A percentile compares a stretch with the other conserved stretches of the same genome.
These are phyloP conservation scores for Sorex maritimensis DNA, from an alignment of 2,797 vertebrate genomes.

Conservation along the genomic window DNA sequence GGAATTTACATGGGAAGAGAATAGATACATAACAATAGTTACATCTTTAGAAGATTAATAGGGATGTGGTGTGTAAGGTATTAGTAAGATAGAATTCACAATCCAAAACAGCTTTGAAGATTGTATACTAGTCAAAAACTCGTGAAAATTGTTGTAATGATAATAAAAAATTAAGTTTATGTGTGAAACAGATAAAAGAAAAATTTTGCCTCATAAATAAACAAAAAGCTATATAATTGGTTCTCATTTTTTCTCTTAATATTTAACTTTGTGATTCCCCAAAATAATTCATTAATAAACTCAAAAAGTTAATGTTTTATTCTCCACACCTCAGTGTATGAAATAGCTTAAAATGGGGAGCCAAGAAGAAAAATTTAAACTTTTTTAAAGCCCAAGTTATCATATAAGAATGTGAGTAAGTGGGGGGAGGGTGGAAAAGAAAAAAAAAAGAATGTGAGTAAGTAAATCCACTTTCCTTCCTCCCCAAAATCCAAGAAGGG, in stretches of 20 bases:
- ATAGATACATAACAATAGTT: background rate
- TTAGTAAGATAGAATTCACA: constrained; percentile 39
- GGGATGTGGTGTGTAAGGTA: background rate
- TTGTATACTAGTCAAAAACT: background rate
- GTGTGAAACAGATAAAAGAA: constrained; percentile 51
- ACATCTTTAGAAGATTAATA: background rate
- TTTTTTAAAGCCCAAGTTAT: constrained; percentile 40
- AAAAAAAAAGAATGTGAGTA: no score
- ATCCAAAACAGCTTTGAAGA: background rate
- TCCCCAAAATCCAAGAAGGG: no score
- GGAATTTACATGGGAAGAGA: constrained; percentile 19
- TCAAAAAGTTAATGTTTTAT: constrained; percentile 64
- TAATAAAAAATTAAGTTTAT: background rate
- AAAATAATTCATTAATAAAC: background rate
- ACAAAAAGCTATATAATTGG: background rate
- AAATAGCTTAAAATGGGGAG: constrained; percentile 18
- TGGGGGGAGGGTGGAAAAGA: no score
- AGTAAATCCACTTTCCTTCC: background rate
- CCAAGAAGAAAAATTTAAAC: constrained; percentile 57
- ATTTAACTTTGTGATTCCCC: constrained; percentile 14
- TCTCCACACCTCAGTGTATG: constrained; percentile 27
- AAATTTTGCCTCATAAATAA: constrained; percentile 49
- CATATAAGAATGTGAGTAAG: constrained; percentile 17
- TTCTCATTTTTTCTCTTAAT: background rate
- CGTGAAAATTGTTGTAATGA: background rate